Evolutionary conservation across 2,888 invertebrate species (phyloP).

Genomic region (Cheilosia pagana): DNA sequence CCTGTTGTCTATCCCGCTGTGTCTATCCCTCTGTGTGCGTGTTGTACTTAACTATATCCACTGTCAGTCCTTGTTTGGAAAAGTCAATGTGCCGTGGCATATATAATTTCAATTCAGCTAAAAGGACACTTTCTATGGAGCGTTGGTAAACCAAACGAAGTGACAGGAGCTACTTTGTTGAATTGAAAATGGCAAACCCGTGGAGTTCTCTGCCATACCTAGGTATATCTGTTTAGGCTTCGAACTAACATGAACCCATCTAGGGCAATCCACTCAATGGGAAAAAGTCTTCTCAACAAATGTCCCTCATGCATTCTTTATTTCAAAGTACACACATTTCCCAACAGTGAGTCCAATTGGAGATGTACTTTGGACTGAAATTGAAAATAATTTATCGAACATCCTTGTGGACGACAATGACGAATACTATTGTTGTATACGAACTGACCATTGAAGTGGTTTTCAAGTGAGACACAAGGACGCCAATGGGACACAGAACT

Average conservation of each 20-base stretch:
- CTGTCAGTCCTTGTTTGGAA: not conserved
- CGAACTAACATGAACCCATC: not conserved
- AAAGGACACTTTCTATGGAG: not conserved
- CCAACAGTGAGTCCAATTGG: not conserved
- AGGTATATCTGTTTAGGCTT: not conserved
- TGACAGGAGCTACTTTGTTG: not conserved
- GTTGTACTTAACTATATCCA: not conserved
- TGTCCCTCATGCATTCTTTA: conserved; percentile 15
- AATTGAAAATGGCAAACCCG: conserved; percentile 5
- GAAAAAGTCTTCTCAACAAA: not conserved
- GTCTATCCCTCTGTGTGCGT: not conserved
- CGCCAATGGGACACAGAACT: not conserved
- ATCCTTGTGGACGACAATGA: conserved; percentile 16
- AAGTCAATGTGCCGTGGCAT: conserved; percentile 4
- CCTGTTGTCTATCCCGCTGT: conserved; percentile 18
- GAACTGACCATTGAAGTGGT: conserved; percentile 7
- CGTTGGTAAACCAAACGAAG: no score
- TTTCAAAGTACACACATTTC: conserved; percentile 10
- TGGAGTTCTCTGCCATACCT: not conserved
- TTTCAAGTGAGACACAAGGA: not conserved
- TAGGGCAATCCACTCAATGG: not conserved
- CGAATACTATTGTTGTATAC: not conserved
- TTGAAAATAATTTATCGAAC: conserved; percentile 20
- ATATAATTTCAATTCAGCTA: conserved; percentile 8
- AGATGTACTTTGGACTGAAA: not conserved